These are phyloP conservation scores for Lordiphosa stackelbergi DNA, from an alignment of 1,140 invertebrate genomes.

Conservation along the genomic window DNA sequence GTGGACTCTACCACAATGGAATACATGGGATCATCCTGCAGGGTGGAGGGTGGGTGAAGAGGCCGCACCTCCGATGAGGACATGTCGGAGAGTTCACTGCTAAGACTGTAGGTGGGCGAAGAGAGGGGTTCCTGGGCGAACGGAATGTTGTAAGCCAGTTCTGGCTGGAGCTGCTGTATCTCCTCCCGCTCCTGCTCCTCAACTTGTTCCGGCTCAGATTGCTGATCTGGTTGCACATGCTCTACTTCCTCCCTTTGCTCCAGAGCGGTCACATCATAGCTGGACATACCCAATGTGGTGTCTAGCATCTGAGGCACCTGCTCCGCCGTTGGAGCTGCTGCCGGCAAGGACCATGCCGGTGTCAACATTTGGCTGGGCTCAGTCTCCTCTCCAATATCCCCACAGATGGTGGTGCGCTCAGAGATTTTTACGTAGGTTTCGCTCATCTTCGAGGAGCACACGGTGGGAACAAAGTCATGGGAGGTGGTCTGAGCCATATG, in stretches of 20 bases:
- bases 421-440: constrained; percentile 44
- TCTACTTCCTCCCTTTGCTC: constrained; percentile 8
- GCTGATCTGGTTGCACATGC: background rate
- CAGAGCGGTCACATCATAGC: constrained; percentile 47
- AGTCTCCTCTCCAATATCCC: constrained; percentile 26
- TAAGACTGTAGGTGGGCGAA: constrained; percentile 42
- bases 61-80: constrained; percentile 25
- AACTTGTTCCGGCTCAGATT: background rate
- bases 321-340: background rate
- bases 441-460: constrained; percentile 65
- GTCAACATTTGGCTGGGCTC: constrained; percentile 12
- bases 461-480: constrained; percentile 49
- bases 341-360: constrained; percentile 26
- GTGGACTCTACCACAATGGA: constrained; percentile 56
- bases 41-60: background rate
- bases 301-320: constrained; percentile 43
- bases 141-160: background rate
- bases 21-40: constrained; percentile 32
- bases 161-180: background rate
- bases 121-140: background rate
- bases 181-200: constrained; percentile 1
- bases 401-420: constrained; percentile 64
- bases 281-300: constrained; percentile 68
- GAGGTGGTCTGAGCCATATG: constrained; percentile 19
- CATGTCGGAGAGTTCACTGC: constrained; percentile 29